These are phyloP conservation scores for Aegithalos caudatus DNA, from an alignment of 2,113 vertebrate genomes.

Conservation along the genomic window DNA sequence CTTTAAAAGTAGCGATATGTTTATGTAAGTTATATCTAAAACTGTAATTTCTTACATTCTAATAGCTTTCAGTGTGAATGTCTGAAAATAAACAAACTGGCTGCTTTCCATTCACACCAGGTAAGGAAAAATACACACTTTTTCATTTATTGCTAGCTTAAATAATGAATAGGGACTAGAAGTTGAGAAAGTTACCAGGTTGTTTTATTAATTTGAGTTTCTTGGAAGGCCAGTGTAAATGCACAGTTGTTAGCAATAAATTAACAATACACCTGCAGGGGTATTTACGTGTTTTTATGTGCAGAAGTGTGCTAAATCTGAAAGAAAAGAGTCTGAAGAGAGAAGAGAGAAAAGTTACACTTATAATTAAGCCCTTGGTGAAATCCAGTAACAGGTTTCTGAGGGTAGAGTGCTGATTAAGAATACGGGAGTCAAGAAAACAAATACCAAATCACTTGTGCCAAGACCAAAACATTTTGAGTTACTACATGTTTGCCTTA, in stretches of 20 bases:
- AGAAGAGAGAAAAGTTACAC: not conserved
- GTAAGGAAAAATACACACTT: not conserved
- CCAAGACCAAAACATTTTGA: not conserved
- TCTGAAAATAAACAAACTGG: not conserved
- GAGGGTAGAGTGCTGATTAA: not conserved
- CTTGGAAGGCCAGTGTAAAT: not conserved
- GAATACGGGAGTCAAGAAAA: not conserved
- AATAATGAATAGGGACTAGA: not conserved
- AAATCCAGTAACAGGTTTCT: not conserved
- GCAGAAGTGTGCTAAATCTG: not conserved
- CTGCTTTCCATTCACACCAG: not conserved
- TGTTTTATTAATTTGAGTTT: not conserved
- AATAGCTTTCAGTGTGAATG: not conserved
- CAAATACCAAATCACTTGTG: not conserved
- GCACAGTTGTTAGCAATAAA: not conserved
- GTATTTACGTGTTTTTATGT: not conserved
- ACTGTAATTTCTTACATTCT: not conserved
- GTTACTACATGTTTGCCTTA: not conserved
- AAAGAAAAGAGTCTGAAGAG: not conserved
- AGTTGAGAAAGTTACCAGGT: not conserved
- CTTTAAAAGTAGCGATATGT: not conserved
- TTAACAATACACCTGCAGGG: not conserved
- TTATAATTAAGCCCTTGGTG: slow-evolving; percentile 4
- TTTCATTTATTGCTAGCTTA: not conserved
- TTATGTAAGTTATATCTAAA: not conserved